Base-by-base conservation (phyloP, 2,797 vertebrate genomes). In the Neopelma chrysocephalum region DNA sequence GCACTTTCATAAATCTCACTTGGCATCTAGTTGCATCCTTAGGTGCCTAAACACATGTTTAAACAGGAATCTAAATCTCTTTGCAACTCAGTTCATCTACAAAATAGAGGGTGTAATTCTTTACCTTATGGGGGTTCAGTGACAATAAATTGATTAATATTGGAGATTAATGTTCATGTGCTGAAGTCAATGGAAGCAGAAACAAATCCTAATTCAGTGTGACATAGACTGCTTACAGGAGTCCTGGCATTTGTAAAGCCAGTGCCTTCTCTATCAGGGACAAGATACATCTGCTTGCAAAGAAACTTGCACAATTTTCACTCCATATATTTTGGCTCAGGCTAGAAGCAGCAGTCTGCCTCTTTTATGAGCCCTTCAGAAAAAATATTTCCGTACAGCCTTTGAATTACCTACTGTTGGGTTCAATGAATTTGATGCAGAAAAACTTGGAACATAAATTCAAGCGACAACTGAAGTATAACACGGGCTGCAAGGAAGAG, bases 341-440 rank as follows among this genome's bases (percentile, higher is more conserved):
- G 71, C 51, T 70, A 50, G 68, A 53, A 82, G 93, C 29, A 93
- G 70, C 89, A 95, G 85, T 65, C 72, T 94, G 84, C 32, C 66
- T 82, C 56, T 86, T 88, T 76, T 69, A 87, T 40, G 60, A 94
- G 58, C 51, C 87, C 73, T 90, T 91, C 82, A 86, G 57, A 88
- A 91, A 85, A 90, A 71, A 71, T 40, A 54, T 48, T 66, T 84
- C 40, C 7, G 4, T 42, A 51, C 34, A 87, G 76, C 73, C 70
- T 71, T 92, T 76, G 88, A 94, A 56, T 78, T 94, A 60, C 54
- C 70, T 66, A 10, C 60, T 89, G 47, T 38, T 69, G 72, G 50
- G 47, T 54, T 86, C 79, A 78, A 90, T 22, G 43, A 90, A 88
- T 89, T 20, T 31, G 58, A 88, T 83, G 76, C 78, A 92, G 78